Evolutionary conservation across 2,797 vertebrate species (phyloP).

Genomic region (Oreochromis grahami): DNA sequence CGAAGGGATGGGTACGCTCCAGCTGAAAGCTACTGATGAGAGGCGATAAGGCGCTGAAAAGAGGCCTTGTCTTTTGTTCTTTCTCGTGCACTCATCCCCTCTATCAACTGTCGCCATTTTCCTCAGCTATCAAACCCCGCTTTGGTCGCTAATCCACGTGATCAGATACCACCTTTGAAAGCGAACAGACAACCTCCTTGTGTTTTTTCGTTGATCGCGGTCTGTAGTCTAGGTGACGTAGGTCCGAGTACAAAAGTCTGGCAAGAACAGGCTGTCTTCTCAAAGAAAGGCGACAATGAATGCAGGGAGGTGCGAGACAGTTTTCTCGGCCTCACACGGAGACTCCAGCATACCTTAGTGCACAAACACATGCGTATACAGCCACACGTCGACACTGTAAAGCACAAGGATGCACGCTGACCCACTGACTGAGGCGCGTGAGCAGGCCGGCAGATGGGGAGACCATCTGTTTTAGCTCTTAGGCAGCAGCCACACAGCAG

Average conservation of each 20-base stretch:
- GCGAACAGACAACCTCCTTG: constrained; percentile 25
- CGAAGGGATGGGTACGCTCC: neutral
- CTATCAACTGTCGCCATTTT: neutral
- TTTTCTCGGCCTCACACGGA: constrained; percentile 3
- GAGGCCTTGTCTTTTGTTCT: constrained; percentile 36
- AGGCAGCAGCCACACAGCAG: constrained; percentile 31
- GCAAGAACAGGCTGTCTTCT: neutral
- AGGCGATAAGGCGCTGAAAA: constrained; percentile 61
- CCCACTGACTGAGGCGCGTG: constrained; percentile 47
- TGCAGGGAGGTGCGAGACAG: constrained; percentile 36
- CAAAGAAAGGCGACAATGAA: neutral
- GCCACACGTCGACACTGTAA: neutral
- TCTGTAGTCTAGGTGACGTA: neutral
- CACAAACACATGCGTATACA: neutral
- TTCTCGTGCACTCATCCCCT: constrained; percentile 2
- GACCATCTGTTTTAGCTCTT: constrained; percentile 58
- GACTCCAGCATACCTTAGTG: neutral
- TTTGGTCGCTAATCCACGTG: constrained; percentile 21
- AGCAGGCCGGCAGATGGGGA: constrained; percentile 51
- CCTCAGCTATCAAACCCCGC: neutral
- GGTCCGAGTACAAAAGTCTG: neutral
- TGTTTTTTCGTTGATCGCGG: neutral
- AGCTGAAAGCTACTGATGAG: constrained; percentile 43
- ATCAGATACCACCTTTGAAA: constrained; percentile 22
- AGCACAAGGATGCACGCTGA: constrained; percentile 25